phyloP scores from a whole-genome alignment of 1,140 invertebrate species.

The Diprion similis region DNA sequence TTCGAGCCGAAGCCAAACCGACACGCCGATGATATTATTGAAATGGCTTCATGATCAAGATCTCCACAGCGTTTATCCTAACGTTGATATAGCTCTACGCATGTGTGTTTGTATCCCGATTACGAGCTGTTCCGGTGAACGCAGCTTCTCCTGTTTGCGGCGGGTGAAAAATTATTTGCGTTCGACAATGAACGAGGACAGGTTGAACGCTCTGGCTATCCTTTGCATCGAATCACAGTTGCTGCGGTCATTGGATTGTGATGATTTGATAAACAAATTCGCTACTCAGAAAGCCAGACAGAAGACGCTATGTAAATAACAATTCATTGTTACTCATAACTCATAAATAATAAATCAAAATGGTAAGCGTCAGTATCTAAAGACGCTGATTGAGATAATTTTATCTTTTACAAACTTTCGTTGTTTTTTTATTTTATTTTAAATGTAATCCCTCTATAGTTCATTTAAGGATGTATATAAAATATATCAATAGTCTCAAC shows the following conservation, averaged over 20 bases:
- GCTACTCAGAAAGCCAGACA: constrained; percentile 39
- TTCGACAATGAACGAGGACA: constrained; percentile 21
- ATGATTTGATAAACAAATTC: constrained; percentile 10
- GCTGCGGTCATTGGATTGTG: constrained; percentile 11
- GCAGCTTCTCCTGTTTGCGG: constrained; percentile 31
- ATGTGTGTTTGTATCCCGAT: constrained; percentile 28
- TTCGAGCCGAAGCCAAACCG: constrained; percentile 35
- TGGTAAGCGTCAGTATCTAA: no score
- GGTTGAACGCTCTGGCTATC: constrained; percentile 24
- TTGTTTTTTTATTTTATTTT: no score
- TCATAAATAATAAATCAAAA: no score
- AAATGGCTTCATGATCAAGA: constrained; percentile 16
- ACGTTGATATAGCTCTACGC: constrained; percentile 30
- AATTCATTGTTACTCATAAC: no score
- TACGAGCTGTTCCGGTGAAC: constrained; percentile 27
- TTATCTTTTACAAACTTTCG: no score
- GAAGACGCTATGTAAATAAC: no score
- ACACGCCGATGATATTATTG: constrained; percentile 12
- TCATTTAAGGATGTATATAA: no score
- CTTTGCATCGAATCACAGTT: constrained; percentile 20
- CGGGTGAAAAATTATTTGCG: constrained; percentile 32
- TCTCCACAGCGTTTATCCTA: constrained; percentile 26
- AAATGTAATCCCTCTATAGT: no score
- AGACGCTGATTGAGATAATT: no score
- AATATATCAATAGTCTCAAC: no score